phyloP scores from a whole-genome alignment of 1,140 invertebrate species.

The Rhagoletis pomonella region DNA sequence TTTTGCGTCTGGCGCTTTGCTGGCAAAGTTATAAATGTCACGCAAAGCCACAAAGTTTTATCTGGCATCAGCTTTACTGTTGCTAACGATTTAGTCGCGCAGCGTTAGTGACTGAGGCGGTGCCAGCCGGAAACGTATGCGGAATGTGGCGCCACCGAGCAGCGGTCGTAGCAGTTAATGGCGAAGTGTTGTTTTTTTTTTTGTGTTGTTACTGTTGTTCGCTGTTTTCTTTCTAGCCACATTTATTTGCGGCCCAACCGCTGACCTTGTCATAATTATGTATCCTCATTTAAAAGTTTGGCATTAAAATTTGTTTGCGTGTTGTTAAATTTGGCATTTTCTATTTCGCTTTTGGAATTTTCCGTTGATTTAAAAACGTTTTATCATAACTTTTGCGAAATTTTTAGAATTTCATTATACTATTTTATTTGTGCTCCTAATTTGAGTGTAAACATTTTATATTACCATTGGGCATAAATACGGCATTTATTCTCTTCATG shows the following conservation, averaged over 20 bases:
- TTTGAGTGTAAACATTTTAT: no score
- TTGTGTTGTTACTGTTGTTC: not conserved
- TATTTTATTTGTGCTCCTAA: not conserved
- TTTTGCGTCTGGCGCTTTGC: no score
- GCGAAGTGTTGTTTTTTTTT: not conserved
- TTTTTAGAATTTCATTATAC: not conserved
- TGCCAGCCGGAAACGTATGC: slow-evolving; percentile 16
- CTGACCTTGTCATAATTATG: slow-evolving; percentile 44
- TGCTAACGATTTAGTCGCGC: not conserved
- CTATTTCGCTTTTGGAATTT: not conserved
- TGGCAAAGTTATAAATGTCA: no score
- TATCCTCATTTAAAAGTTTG: slow-evolving; percentile 44
- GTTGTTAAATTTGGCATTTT: not conserved
- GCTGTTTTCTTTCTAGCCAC: not conserved
- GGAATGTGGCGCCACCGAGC: not conserved
- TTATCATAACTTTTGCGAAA: not conserved
- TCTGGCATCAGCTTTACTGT: no score
- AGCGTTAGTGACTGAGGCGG: not conserved
- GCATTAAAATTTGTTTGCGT: not conserved
- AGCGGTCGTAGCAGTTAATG: not conserved
- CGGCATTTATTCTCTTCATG: no score
- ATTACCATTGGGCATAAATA: no score
- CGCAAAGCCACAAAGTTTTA: no score
- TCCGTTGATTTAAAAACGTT: not conserved
- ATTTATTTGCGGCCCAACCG: slow-evolving; percentile 8